phyloP scores from a whole-genome alignment of 2,797 vertebrate genomes.

The Mus caroli region DNA sequence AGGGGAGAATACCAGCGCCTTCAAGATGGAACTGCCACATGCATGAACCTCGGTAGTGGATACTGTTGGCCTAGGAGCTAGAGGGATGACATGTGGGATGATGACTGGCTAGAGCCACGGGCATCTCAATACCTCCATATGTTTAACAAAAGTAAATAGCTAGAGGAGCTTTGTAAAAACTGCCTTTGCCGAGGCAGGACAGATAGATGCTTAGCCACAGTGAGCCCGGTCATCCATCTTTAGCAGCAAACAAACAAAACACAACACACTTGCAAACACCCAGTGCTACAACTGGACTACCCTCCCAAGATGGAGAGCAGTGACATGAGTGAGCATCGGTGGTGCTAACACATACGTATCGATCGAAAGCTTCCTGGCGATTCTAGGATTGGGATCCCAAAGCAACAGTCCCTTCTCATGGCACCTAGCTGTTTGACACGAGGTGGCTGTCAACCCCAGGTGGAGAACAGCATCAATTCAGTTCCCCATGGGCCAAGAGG shows the following conservation, averaged over 20 bases:
- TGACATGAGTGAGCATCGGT: background rate
- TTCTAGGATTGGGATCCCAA: background rate
- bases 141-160: background rate
- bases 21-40: fast-evolving
- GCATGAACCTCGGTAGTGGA: background rate
- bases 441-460: background rate
- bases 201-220: background rate
- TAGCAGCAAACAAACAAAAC: background rate
- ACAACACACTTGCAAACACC: too few relatives aligned
- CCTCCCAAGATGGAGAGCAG: background rate
- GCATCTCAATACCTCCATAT: background rate
- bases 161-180: background rate
- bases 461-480: background rate
- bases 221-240: background rate
- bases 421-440: background rate
- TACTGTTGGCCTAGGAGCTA: background rate
- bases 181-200: background rate
- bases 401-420: background rate
- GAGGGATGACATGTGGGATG: background rate
- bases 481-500: background rate
- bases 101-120: background rate
- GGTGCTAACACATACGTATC: background rate
- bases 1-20: background rate
- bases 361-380: background rate
- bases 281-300: too few relatives aligned